Evolutionary conservation across 2,797 vertebrate species (phyloP), one percentile per base, ranked within the genome.

Genomic region (Oreochromis grahami): DNA sequence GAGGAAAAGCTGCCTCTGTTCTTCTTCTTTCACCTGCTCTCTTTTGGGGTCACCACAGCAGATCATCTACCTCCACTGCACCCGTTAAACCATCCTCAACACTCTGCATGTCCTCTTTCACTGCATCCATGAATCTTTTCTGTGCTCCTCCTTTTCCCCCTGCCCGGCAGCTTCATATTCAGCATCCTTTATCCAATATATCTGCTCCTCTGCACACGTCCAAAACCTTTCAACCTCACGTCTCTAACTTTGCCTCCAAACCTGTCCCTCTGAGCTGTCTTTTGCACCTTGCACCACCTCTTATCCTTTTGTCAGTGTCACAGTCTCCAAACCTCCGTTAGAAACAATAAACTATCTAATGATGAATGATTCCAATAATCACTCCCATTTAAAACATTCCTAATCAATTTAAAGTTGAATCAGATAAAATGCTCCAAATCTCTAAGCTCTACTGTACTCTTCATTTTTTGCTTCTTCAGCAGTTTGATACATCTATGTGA

Each of bases 401-500:
- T 19, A 72, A 72, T 72, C 41, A 29, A 29, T 29, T 45, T 5
- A 70, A 17, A 48, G 24, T 11, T 0, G 65, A 72, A 48, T 48
- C 15, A 8, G 26, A 50, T n/a, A 1, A 3, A 74, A 74, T 0
- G 9, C 15, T 32, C 29, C 29, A 36, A 60, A 60, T 15, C 26
- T 72, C 43, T 24, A 41, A 68, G 2, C 36, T 24, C 36, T 43
- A 6, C 36, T 68, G 63, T 68, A 6, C 36, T 24, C 43, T 48
- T 19, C 26, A 32, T 3, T 17, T 19, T 38, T 19, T 12, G 43
- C 43, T 32, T 2, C 68, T 74, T 50, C 26, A 0, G 43, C 10
- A 32, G 43, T 8, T 5, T 19, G 68, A 74, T 24, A 50, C 26
- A 2, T 5, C 4, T 19, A 1, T 2, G 17, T 5, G 26, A 0